Evolutionary conservation across 2,113 vertebrate species (phyloP).

Genomic region (Saguinus midas): DNA sequence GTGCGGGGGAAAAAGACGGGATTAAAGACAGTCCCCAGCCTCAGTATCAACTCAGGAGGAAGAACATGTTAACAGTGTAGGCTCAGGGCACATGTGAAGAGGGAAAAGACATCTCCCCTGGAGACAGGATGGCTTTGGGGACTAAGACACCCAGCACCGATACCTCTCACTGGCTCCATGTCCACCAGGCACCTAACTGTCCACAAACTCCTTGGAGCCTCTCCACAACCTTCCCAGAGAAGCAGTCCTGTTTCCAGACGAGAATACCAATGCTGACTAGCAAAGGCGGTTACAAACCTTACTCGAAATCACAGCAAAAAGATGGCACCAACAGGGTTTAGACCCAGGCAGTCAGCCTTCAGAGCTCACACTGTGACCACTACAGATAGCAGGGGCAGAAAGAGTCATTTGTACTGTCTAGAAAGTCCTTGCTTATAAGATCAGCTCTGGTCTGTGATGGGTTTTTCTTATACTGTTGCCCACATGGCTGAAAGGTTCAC

Average conservation of each 20-base stretch:
- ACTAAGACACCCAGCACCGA: neutral
- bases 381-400: neutral
- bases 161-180: neutral
- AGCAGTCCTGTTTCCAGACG: neutral
- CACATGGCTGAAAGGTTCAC: neutral
- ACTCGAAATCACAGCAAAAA: neutral
- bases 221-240: neutral
- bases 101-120: neutral
- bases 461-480: neutral
- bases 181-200: neutral
- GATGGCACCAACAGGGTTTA: neutral
- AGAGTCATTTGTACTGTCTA: neutral
- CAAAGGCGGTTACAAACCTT: neutral
- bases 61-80: neutral
- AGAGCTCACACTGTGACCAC: neutral
- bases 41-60: neutral
- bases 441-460: neutral
- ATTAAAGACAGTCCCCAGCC: neutral
- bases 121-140: neutral
- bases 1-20: neutral
- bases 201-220: neutral
- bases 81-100: neutral
- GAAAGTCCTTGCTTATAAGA: neutral
- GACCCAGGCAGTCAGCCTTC: neutral
- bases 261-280: neutral